Conservation (phyloP, 2,888 invertebrate genomes). For the Ceriagrion tenellum region DNA sequence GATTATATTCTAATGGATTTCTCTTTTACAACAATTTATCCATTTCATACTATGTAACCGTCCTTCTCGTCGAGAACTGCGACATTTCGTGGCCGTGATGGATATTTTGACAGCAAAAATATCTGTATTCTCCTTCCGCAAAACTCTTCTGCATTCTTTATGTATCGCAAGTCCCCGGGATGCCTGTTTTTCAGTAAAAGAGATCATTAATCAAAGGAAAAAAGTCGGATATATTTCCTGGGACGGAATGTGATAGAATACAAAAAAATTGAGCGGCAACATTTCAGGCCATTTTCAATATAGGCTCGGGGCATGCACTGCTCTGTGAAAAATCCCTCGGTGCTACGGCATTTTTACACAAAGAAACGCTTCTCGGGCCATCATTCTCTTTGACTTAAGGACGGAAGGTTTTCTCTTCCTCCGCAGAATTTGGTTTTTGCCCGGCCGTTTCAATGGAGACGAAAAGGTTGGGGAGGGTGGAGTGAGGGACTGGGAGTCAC, state of each 20-base stretch:
- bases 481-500: not conserved
- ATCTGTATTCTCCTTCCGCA: not conserved
- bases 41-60: too few species aligned
- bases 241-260: not conserved
- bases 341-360: not conserved
- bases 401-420: not conserved
- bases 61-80: too few species aligned
- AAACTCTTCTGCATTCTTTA: not conserved
- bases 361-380: not conserved
- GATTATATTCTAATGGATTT: too few species aligned
- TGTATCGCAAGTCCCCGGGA: not conserved
- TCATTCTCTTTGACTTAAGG: conserved; percentile 22
- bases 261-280: not conserved
- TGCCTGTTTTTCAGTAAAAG: not conserved
- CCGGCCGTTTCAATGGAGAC: not conserved
- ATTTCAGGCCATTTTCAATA: not conserved
- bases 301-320: not conserved
- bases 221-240: not conserved
- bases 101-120: not conserved
- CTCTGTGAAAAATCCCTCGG: not conserved
- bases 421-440: not conserved
- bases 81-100: too few species aligned
- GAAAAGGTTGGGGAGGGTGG: not conserved
- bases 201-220: conserved; percentile 13
- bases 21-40: too few species aligned